Evolutionary conservation across 2,888 invertebrate species (phyloP).

Genomic region (Andricus curvator): DNA sequence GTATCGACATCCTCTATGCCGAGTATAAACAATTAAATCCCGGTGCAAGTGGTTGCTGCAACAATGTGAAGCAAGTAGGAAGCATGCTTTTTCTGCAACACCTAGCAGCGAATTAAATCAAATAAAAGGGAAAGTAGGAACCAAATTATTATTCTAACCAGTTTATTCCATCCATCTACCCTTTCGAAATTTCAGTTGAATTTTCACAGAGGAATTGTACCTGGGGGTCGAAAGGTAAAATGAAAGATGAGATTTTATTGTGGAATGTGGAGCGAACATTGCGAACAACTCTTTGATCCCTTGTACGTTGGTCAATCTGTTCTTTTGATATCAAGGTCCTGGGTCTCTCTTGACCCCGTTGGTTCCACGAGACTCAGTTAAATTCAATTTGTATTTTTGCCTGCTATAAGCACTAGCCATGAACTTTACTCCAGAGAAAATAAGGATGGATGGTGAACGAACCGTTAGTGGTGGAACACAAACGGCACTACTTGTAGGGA

Average conservation of each 20-base stretch:
- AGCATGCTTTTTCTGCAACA: conserved; percentile 14
- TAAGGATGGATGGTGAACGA: not conserved
- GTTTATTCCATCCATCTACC: not conserved
- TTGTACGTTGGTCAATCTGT: conserved; percentile 20
- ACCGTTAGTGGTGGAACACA: conserved; percentile 16
- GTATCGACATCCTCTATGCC: conserved; percentile 12
- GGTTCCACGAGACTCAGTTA: conserved; percentile 25
- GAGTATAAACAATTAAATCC: conserved; percentile 31
- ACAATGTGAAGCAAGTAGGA: conserved; percentile 30
- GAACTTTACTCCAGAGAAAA: not conserved
- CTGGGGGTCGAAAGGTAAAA: conserved; percentile 18
- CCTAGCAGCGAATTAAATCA: not conserved
- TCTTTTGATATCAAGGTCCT: conserved; percentile 47
- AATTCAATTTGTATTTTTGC: not conserved
- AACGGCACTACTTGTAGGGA: conserved; percentile 8
- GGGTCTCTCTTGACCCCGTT: conserved; percentile 16
- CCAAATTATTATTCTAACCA: not conserved
- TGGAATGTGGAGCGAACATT: not conserved
- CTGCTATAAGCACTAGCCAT: not conserved
- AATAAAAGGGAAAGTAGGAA: not conserved
- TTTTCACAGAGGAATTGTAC: not conserved
- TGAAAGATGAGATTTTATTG: conserved; percentile 9
- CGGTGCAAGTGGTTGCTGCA: not conserved
- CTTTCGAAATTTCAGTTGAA: not conserved
- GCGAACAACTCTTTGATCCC: conserved; percentile 10